Conservation (phyloP, 2,888 invertebrate genomes). For the Harpalus rubripes region DNA sequence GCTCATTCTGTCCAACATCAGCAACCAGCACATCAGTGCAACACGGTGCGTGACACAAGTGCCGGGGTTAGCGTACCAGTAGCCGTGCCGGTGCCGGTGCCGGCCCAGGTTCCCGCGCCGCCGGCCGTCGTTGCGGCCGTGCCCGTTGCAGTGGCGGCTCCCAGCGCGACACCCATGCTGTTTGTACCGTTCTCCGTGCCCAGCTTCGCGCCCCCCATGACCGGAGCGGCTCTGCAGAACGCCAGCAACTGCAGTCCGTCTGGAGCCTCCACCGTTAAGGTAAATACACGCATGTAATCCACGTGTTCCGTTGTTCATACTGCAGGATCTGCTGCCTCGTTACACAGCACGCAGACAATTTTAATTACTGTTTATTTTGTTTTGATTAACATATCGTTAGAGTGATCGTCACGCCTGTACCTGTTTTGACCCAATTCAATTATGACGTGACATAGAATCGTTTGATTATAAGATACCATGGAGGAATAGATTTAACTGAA, state of each 20-base stretch:
- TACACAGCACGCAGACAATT: conserved; percentile 25
- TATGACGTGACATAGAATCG: conserved; percentile 51
- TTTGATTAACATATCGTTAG: conserved; percentile 51
- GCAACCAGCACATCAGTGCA: conserved; percentile 65
- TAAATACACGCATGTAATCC: conserved; percentile 69
- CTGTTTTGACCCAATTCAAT: conserved; percentile 57
- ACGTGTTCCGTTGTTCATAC: conserved; percentile 13
- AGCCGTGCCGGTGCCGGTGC: conserved; percentile 62
- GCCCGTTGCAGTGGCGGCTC: conserved; percentile 70
- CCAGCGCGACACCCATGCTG: conserved; percentile 76
- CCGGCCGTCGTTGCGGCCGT: conserved; percentile 65
- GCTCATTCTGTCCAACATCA: conserved; percentile 69
- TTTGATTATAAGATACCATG: conserved; percentile 55
- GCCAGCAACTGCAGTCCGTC: conserved; percentile 76
- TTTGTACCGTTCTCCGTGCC: conserved; percentile 78
- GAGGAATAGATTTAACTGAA: conserved; percentile 47
- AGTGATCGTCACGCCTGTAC: conserved; percentile 20
- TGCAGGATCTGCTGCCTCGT: not conserved
- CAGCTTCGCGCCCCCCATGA: conserved; percentile 76
- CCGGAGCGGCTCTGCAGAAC: conserved; percentile 74
- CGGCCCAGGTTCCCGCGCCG: conserved; percentile 73
- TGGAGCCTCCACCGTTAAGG: conserved; percentile 72
- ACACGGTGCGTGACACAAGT: conserved; percentile 59
- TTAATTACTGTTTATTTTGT: conserved; percentile 56
- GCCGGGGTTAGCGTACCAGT: conserved; percentile 42